Percentiles rank a stretch among this genome's conserved stretches.
These are phyloP conservation scores for Sphaerophoria taeniata DNA, from an alignment of 2,888 invertebrate genomes.

Conservation along the genomic window DNA sequence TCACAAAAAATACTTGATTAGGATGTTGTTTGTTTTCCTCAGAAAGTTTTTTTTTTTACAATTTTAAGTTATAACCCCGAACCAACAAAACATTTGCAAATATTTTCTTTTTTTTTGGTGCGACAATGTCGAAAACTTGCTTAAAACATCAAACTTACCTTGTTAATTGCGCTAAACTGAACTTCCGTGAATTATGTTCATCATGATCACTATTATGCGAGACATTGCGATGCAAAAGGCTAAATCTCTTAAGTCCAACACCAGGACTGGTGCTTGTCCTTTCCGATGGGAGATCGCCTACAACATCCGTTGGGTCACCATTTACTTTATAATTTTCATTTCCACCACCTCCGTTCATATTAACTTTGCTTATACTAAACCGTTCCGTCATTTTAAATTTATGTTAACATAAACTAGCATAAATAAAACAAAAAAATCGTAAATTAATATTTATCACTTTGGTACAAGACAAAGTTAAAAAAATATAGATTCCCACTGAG, in stretches of 20 bases:
- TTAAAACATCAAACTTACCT: slow-evolving; percentile 81
- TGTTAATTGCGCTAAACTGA: slow-evolving; percentile 82
- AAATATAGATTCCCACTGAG: not conserved
- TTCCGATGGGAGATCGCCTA: slow-evolving; percentile 45
- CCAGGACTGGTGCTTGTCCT: slow-evolving; percentile 44
- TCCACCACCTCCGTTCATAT: slow-evolving; percentile 74
- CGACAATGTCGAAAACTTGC: too few relatives aligned
- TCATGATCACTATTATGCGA: slow-evolving; percentile 74
- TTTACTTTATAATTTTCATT: slow-evolving; percentile 19
- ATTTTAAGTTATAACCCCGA: too few relatives aligned
- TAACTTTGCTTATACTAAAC: slow-evolving; percentile 79
- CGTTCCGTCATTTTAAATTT: slow-evolving; percentile 79
- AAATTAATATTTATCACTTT: slow-evolving; percentile 3
- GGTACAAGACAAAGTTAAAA: slow-evolving; percentile 5
- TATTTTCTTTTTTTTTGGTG: too few relatives aligned
- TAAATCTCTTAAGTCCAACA: slow-evolving; percentile 68
- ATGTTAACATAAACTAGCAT: not conserved
- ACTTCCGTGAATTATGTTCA: slow-evolving; percentile 79
- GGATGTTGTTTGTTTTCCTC: too few relatives aligned
- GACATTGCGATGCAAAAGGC: slow-evolving; percentile 77
- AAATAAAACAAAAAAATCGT: not conserved
- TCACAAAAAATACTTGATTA: too few relatives aligned
- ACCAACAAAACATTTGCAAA: too few relatives aligned
- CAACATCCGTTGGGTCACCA: slow-evolving; percentile 53
- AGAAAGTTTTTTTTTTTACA: too few relatives aligned